Evolutionary conservation across 2,113 vertebrate genomes (phyloP).

Genomic region (Calidris pygmaea): DNA sequence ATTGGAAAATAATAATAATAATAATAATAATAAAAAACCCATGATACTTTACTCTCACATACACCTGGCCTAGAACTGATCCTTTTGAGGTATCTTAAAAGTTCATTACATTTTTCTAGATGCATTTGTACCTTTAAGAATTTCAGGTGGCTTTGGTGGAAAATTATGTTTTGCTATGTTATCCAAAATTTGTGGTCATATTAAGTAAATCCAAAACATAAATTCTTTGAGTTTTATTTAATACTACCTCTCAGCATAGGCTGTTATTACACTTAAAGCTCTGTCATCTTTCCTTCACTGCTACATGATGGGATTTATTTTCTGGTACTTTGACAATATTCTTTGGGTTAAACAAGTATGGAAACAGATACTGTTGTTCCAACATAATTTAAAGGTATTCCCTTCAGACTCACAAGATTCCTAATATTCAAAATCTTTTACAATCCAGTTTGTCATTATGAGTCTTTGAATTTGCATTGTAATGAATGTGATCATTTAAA

Average conservation of each 20-base stretch:
- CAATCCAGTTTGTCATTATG: background rate
- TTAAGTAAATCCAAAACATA: background rate
- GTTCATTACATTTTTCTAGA: background rate
- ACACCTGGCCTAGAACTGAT: background rate
- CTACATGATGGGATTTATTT: background rate
- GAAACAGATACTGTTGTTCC: background rate
- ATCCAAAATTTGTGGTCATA: background rate
- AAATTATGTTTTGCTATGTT: background rate
- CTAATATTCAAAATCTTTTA: background rate
- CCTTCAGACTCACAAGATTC: background rate
- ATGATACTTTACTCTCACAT: background rate
- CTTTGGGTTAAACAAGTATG: background rate
- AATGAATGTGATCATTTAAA: background rate
- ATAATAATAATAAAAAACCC: background rate
- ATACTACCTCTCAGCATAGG: background rate
- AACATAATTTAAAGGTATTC: background rate
- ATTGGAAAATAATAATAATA: background rate
- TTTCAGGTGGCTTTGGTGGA: background rate
- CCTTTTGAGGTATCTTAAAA: background rate
- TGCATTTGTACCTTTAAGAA: background rate
- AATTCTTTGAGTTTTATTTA: background rate
- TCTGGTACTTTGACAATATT: background rate
- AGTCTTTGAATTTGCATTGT: background rate
- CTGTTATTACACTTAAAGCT: background rate
- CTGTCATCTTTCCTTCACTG: background rate